phyloP scores from a whole-genome alignment of 2,888 invertebrate genomes.

The Teleiodes luculella region DNA sequence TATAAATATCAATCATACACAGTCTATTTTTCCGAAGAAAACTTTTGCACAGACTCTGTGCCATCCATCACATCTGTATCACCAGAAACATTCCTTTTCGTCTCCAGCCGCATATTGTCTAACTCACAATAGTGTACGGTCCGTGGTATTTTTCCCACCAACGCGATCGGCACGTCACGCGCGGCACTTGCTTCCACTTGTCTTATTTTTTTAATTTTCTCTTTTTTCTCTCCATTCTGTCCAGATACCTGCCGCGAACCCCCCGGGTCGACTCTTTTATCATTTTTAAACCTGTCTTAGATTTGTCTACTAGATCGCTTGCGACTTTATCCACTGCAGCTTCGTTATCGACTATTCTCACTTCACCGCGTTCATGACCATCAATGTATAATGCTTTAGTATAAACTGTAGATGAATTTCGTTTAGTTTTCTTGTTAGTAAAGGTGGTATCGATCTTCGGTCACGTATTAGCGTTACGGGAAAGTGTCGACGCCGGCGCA shows the following conservation, averaged over 20 bases:
- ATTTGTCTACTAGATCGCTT: background rate
- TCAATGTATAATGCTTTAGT: background rate
- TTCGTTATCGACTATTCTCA: background rate
- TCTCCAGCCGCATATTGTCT: constrained; percentile 1
- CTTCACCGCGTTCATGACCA: background rate
- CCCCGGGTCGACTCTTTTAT: constrained; percentile 21
- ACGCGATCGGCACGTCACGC: constrained; percentile 22
- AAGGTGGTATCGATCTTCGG: constrained; percentile 39
- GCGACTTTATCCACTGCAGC: background rate
- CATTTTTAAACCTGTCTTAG: constrained; percentile 5
- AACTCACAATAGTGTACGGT: background rate
- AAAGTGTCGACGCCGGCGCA: constrained; percentile 35
- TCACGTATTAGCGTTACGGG: constrained; percentile 42
- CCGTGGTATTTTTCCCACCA: constrained; percentile 18
- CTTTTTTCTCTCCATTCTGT: constrained; percentile 27
- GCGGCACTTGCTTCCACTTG: constrained; percentile 32
- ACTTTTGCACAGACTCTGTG: background rate
- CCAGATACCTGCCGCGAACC: constrained; percentile 25
- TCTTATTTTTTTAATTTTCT: constrained; percentile 34
- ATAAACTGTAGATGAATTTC: background rate
- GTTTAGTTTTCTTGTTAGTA: background rate
- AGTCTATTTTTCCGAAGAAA: background rate
- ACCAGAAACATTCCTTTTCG: constrained; percentile 3
- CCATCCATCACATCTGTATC: background rate
- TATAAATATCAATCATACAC: background rate